Conservation (phyloP, 64 coral and sea anemone species). For the Acropora tenuis region DNA sequence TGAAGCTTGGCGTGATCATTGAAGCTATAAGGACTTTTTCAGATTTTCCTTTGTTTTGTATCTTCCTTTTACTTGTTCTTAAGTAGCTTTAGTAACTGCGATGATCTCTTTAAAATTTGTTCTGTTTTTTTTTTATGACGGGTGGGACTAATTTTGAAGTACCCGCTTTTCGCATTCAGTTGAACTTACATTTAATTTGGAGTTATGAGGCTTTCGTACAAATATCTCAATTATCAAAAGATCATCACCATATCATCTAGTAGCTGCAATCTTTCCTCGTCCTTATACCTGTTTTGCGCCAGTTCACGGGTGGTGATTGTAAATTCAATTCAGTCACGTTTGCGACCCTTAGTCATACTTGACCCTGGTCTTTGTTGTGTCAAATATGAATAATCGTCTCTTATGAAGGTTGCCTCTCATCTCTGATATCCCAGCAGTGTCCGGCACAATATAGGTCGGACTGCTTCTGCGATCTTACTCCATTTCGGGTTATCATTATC, state of each 20-base stretch:
- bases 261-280: not conserved
- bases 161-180: not conserved
- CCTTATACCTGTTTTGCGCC: not conserved
- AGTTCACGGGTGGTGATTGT: too few relatives aligned
- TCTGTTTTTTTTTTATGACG: too few relatives aligned
- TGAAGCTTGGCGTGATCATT: too few relatives aligned
- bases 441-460: too few relatives aligned
- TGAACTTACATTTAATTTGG: not conserved
- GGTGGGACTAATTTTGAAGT: not conserved
- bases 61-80: too few relatives aligned
- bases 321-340: not conserved
- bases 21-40: too few relatives aligned
- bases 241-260: not conserved
- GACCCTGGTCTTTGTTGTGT: not conserved
- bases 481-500: too few relatives aligned
- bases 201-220: not conserved
- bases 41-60: too few relatives aligned
- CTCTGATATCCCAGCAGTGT: not conserved
- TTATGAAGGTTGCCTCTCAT: not conserved
- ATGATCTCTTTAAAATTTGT: too few relatives aligned
- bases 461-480: too few relatives aligned
- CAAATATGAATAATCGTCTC: not conserved
- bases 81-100: too few relatives aligned
- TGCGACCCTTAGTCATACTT: not conserved
- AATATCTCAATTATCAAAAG: not conserved